Conservation (phyloP, 92 coral and sea anemone species). For the Plumapathes pennacea region DNA sequence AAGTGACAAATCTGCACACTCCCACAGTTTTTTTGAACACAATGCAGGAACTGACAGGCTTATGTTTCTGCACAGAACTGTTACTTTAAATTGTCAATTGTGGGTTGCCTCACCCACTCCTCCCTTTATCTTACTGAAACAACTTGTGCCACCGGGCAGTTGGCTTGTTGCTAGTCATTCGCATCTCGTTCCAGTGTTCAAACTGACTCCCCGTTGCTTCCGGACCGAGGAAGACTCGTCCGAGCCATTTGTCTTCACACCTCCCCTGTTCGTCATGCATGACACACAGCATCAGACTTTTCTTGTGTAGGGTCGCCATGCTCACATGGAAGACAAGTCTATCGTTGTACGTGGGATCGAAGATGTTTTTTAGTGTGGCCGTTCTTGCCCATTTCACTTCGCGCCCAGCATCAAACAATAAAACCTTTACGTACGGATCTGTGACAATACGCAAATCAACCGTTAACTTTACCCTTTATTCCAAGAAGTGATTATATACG, state of each 20-base stretch:
- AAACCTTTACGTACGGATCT: conserved; percentile 84
- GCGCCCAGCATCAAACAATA: conserved; percentile 60
- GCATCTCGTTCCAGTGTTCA: conserved; percentile 98
- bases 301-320: conserved; percentile 78
- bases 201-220: conserved; percentile 85
- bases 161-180: conserved; percentile 76
- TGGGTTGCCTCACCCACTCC: too few species aligned
- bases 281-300: conserved; percentile 67
- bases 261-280: conserved; percentile 44
- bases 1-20: too few species aligned
- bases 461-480: too few species aligned
- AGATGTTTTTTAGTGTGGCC: conserved; percentile 29
- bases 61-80: too few species aligned
- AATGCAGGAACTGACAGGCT: too few species aligned
- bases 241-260: conserved; percentile 51
- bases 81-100: too few species aligned
- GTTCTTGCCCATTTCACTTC: conserved; percentile 70
- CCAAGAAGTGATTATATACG: too few species aligned
- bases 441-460: neutral
- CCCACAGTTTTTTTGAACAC: too few species aligned
- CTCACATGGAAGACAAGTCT: conserved; percentile 87
- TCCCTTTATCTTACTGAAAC: conserved; percentile 36
- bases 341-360: conserved; percentile 84
- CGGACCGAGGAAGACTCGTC: conserved; percentile 86
- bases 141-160: conserved; percentile 96